phyloP scores from a whole-genome alignment of 2,797 vertebrate genomes.

The Pipistrellus kuhlii region DNA sequence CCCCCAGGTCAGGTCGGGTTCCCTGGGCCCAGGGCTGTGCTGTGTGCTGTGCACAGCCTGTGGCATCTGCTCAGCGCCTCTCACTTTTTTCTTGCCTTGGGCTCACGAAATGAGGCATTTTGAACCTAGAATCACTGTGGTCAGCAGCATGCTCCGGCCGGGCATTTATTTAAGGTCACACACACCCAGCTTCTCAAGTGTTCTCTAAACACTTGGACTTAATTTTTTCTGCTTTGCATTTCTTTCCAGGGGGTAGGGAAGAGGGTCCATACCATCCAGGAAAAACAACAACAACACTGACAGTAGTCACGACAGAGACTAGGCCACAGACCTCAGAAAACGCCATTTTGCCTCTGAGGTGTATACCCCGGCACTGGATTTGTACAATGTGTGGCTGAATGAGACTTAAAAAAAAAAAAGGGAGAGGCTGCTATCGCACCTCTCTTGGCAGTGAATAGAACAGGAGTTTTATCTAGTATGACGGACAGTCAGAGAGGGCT shows the following conservation, averaged over 20 bases:
- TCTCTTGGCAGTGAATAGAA: neutral
- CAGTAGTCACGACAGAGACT: accelerated
- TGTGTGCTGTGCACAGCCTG: too few species aligned
- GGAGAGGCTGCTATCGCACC: neutral
- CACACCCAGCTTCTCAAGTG: conserved; percentile 45
- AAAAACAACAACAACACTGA: neutral
- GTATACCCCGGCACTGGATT: neutral
- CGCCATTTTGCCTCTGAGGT: neutral
- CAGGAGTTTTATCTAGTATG: neutral
- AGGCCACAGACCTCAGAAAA: neutral
- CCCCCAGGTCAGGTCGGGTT: accelerated
- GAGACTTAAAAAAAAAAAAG: neutral
- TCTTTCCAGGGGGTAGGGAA: neutral
- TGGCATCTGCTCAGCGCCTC: accelerated
- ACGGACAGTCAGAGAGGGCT: neutral
- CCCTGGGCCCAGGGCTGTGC: neutral
- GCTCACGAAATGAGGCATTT: neutral
- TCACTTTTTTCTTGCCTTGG: neutral
- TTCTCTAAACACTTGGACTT: conserved; percentile 15
- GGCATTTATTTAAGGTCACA: conserved; percentile 36
- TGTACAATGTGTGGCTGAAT: neutral
- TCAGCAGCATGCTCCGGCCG: neutral
- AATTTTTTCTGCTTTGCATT: conserved; percentile 48
- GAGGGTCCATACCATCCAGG: neutral
- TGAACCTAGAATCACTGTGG: neutral